Conservation (phyloP, 2,797 vertebrate genomes). For the Crenuchus spilurus region DNA sequence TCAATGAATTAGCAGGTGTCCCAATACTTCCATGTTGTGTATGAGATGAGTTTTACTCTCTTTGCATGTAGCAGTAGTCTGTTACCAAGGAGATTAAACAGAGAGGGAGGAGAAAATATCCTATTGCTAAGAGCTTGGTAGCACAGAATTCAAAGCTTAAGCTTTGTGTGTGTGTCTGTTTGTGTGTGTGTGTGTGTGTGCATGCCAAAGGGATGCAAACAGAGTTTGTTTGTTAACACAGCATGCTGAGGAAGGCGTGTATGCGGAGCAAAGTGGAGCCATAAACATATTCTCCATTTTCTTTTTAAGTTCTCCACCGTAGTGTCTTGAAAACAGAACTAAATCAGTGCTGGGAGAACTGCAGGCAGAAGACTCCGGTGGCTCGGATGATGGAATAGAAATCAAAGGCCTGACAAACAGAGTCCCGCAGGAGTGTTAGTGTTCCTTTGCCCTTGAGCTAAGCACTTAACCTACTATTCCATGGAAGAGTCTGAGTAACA, state of each 20-base stretch:
- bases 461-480: constrained; percentile 35
- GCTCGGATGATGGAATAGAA: constrained; percentile 45
- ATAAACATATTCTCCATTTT: constrained; percentile 12
- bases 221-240: constrained; percentile 35
- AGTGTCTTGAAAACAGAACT: too few relatives aligned
- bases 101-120: constrained; percentile 14
- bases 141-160: constrained; percentile 43
- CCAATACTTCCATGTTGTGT: too few relatives aligned
- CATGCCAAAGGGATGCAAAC: constrained; percentile 38
- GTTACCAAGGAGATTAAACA: constrained; percentile 51
- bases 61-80: constrained; percentile 20
- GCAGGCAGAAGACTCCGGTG: neutral
- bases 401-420: constrained; percentile 46
- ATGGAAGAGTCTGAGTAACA: constrained; percentile 24
- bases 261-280: constrained; percentile 15
- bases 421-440: constrained; percentile 29
- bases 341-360: neutral
- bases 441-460: constrained; percentile 38
- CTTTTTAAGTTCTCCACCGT: neutral
- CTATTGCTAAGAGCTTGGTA: constrained; percentile 36
- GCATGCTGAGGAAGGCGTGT: constrained; percentile 22
- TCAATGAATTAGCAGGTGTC: too few relatives aligned
- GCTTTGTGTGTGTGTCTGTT: constrained; percentile 27
- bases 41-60: too few relatives aligned
- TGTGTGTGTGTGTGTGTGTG: constrained; percentile 1